Conservation (phyloP, 2,113 vertebrate species). For the Malurus melanocephalus region DNA sequence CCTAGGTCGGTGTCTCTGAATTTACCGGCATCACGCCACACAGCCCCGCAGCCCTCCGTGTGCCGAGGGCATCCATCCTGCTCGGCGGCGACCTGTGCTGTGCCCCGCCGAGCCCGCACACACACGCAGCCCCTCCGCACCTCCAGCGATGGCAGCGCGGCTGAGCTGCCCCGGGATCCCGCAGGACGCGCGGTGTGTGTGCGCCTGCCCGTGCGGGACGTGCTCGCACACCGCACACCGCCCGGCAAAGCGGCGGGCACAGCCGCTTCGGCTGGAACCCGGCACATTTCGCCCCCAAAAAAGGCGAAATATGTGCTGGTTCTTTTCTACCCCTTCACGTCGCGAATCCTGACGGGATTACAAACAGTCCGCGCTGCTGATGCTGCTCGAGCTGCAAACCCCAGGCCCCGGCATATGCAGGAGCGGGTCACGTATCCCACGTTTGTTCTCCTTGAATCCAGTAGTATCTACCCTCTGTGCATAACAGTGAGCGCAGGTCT, state of each 20-base stretch:
- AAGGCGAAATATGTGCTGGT: background rate
- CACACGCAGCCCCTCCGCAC: background rate
- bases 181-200: background rate
- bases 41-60: background rate
- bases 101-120: background rate
- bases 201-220: background rate
- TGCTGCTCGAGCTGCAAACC: background rate
- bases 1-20: fast-evolving
- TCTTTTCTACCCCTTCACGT: background rate
- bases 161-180: background rate
- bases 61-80: background rate
- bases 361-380: background rate
- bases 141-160: background rate
- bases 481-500: background rate
- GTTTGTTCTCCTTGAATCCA: background rate
- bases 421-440: background rate
- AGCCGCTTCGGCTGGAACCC: background rate
- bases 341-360: background rate
- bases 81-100: background rate
- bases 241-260: background rate
- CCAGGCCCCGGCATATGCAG: background rate
- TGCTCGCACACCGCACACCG: background rate
- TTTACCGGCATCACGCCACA: fast-evolving
- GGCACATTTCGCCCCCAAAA: background rate
- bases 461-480: background rate